These are phyloP conservation scores for Polyergus mexicanus DNA, from an alignment of 1,140 invertebrate genomes.

Conservation along the genomic window DNA sequence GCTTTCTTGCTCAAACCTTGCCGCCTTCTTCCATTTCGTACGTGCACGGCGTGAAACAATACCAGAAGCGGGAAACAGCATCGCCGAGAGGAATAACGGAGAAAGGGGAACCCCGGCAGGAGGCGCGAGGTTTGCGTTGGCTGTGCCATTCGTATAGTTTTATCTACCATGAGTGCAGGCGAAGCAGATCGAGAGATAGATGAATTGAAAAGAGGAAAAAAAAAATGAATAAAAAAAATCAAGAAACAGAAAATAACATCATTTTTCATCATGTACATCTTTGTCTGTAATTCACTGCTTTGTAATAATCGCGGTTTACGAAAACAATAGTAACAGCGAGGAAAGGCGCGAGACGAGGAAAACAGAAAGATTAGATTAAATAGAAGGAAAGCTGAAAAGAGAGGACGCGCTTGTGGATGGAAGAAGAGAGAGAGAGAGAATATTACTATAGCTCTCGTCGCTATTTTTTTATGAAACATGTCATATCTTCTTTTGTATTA, in stretches of 20 bases:
- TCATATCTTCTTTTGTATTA: slow-evolving; percentile 66
- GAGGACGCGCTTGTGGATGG: slow-evolving; percentile 2
- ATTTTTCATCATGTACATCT: slow-evolving; percentile 39
- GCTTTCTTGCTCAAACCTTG: slow-evolving; percentile 69
- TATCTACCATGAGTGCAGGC: slow-evolving; percentile 74
- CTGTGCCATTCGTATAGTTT: slow-evolving; percentile 85
- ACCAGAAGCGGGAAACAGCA: slow-evolving; percentile 54
- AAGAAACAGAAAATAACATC: slow-evolving; percentile 33
- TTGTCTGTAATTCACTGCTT: slow-evolving; percentile 43
- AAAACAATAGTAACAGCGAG: slow-evolving; percentile 2
- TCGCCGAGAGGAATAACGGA: slow-evolving; percentile 60
- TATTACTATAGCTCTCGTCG: slow-evolving; percentile 64
- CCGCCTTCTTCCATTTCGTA: slow-evolving; percentile 68
- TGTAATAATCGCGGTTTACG: slow-evolving; percentile 36
- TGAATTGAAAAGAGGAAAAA: slow-evolving; percentile 11
- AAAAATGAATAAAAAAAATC: slow-evolving; percentile 47
- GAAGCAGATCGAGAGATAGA: slow-evolving; percentile 54
- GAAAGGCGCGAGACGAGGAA: neutral
- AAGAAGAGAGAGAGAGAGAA: neutral
- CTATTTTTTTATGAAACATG: slow-evolving; percentile 63
- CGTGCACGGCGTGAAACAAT: slow-evolving; percentile 39
- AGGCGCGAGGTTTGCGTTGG: slow-evolving; percentile 82
- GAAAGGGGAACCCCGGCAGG: slow-evolving; percentile 66
- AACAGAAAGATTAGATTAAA: slow-evolving; percentile 19
- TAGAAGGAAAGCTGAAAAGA: slow-evolving; percentile 12